Percentiles rank a stretch among this genome's conserved stretches.
These are phyloP conservation scores for Typhlomys cinereus DNA, from an alignment of 2,113 vertebrate species.

Conservation along the genomic window DNA sequence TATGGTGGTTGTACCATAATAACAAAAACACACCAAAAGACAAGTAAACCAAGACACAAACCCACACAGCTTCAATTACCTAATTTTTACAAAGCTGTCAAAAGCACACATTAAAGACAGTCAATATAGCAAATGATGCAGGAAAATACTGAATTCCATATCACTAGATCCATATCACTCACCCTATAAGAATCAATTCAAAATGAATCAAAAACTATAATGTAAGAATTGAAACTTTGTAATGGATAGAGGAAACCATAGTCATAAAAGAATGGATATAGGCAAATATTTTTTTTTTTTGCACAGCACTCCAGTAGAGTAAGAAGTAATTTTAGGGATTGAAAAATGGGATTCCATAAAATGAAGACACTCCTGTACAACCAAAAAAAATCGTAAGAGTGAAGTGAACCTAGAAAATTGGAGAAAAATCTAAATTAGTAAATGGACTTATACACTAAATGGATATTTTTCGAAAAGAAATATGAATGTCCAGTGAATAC, in stretches of 20 bases:
- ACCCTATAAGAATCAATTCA: background rate
- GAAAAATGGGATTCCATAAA: background rate
- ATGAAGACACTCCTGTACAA: background rate
- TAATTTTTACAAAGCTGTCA: background rate
- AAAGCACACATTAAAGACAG: background rate
- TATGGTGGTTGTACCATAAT: too few species aligned
- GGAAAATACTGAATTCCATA: background rate
- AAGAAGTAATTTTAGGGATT: background rate
- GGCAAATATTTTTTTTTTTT: background rate
- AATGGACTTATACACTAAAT: background rate
- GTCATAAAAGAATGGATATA: background rate
- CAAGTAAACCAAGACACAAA: background rate
- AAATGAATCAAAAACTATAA: background rate
- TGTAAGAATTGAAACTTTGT: background rate
- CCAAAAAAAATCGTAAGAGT: too few species aligned
- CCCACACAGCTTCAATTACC: background rate
- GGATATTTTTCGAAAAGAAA: background rate
- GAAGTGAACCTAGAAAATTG: background rate
- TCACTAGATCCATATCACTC: background rate
- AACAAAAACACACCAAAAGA: too few species aligned
- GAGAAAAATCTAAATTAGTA: background rate
- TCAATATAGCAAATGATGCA: too few species aligned
- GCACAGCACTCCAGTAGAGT: background rate
- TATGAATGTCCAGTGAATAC: background rate
- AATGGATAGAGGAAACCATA: background rate